A percentile compares a stretch with the other conserved stretches of the same genome.
These are phyloP conservation scores for Sander lucioperca DNA, from an alignment of 2,113 vertebrate species.

Conservation along the genomic window DNA sequence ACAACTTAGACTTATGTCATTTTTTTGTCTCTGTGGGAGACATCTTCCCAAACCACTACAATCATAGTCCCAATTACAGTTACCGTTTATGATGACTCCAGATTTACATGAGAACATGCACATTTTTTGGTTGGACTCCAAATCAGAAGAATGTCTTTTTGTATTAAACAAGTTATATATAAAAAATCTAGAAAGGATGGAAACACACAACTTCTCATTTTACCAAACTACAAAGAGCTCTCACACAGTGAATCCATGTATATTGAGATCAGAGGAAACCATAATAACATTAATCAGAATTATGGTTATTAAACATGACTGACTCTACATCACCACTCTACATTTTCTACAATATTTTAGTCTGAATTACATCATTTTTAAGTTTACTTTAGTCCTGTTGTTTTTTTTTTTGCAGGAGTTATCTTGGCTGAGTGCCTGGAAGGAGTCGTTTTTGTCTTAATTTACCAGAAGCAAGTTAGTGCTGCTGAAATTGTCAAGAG, in stretches of 20 bases:
- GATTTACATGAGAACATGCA: neutral
- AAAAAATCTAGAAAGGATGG: no score
- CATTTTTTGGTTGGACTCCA: neutral
- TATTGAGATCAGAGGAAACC: neutral
- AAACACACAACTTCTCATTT: neutral
- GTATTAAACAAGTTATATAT: no score
- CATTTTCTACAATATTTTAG: no score
- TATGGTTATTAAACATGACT: neutral
- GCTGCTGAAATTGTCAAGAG: neutral
- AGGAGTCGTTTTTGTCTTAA: neutral
- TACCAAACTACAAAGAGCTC: no score
- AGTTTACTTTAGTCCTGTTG: no score
- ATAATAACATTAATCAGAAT: neutral
- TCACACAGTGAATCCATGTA: neutral
- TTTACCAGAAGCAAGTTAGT: neutral
- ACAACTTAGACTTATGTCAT: neutral
- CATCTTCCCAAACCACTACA: neutral
- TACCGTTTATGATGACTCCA: no score
- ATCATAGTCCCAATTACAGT: neutral
- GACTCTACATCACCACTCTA: neutral
- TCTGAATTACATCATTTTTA: no score
- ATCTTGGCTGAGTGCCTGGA: neutral
- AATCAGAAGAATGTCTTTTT: neutral
- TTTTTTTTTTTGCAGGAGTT: neutral
- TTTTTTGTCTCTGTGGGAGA: neutral